A percentile compares a stretch with the other conserved stretches of the same genome.
phyloP scores from a whole-genome alignment of 1,140 invertebrate species.

The Pseudobourletiella spinata region DNA sequence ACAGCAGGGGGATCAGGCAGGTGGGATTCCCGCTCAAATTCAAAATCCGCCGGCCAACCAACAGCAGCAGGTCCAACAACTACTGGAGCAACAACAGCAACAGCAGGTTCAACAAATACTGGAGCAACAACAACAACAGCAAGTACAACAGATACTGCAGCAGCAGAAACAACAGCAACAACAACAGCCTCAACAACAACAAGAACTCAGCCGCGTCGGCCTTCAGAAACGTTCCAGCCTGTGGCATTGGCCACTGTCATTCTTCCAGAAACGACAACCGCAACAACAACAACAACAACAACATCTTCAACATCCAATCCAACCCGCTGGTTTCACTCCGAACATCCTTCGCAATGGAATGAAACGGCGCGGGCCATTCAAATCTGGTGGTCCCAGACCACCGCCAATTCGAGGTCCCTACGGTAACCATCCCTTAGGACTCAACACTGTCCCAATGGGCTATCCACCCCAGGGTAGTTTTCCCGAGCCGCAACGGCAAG shows the following conservation, averaged over 20 bases:
- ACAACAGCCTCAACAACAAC: conserved; percentile 1
- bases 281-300: not conserved
- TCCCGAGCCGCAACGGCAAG: not conserved
- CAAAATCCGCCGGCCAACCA: not conserved
- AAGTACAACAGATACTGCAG: conserved; percentile 8
- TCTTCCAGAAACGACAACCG: not conserved
- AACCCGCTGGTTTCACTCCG: not conserved
- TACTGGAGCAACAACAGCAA: not conserved
- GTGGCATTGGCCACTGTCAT: conserved; percentile 4
- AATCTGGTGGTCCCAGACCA: not conserved
- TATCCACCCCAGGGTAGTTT: no score
- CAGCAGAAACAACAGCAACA: not conserved
- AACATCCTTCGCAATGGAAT: not conserved
- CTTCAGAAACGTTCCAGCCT: conserved; percentile 2
- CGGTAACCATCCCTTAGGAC: no score
- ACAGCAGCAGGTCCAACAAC: not conserved
- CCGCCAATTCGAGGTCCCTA: no score
- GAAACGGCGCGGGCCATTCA: not conserved
- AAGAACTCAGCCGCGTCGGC: not conserved
- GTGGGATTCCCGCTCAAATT: no score
- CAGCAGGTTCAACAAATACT: conserved; percentile 9
- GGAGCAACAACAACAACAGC: conserved; percentile 3
- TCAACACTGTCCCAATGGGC: no score
- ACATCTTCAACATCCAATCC: no score
- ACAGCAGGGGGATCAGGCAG: no score